Conservation (phyloP, 2,888 invertebrate genomes). For the Xylota segnis region DNA sequence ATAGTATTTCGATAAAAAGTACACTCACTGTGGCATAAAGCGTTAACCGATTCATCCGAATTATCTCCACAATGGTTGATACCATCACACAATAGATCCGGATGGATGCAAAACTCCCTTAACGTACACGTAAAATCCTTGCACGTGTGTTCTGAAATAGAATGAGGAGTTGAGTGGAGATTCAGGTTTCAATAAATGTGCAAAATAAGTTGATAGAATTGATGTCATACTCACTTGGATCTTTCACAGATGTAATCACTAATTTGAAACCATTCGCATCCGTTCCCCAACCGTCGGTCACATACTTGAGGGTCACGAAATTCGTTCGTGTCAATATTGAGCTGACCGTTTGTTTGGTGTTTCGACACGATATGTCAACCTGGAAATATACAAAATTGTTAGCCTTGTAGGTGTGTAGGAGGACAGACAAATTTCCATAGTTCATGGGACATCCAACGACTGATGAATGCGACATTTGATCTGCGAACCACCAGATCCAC, state of each 20-base stretch:
- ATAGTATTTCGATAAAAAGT: not conserved
- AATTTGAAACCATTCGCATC: slow-evolving; percentile 96
- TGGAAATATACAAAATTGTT: slow-evolving; percentile 84
- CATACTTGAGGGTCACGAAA: slow-evolving; percentile 96
- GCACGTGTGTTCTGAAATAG: slow-evolving; percentile 91
- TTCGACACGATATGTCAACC: slow-evolving; percentile 96
- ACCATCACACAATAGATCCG: slow-evolving; percentile 95
- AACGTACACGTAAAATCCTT: slow-evolving; percentile 95
- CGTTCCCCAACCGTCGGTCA: slow-evolving; percentile 96
- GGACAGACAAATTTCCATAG: too few relatives aligned
- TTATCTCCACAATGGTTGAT: slow-evolving; percentile 97
- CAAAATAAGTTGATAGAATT: not conserved
- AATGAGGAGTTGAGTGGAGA: not conserved
- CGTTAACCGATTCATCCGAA: slow-evolving; percentile 94
- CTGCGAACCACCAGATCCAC: too few relatives aligned
- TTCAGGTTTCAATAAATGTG: not conserved
- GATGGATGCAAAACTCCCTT: slow-evolving; percentile 96
- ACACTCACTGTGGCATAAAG: slow-evolving; percentile 93
- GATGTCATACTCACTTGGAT: slow-evolving; percentile 91
- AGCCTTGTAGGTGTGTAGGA: not conserved
- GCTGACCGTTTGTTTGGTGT: slow-evolving; percentile 94
- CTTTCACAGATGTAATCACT: slow-evolving; percentile 97
- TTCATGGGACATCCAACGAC: too few relatives aligned
- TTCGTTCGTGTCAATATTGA: slow-evolving; percentile 96
- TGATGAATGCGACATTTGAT: too few relatives aligned